phyloP scores from a whole-genome alignment of 2,797 vertebrate genomes.

The Thalassophryne amazonica region DNA sequence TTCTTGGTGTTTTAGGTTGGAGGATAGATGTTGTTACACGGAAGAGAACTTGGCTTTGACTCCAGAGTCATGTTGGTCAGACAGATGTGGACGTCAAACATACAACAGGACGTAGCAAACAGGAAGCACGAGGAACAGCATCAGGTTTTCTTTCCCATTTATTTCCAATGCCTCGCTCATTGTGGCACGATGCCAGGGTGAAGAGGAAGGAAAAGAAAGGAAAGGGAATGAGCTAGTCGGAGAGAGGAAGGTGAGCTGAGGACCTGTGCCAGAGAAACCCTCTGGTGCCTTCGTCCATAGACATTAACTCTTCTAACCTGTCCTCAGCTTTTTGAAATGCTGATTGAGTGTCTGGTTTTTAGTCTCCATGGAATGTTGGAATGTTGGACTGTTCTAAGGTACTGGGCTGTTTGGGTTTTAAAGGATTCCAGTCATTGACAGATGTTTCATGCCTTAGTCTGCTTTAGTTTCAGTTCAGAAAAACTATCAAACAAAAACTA shows the following conservation, averaged over 20 bases:
- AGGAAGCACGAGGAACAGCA: constrained; percentile 55
- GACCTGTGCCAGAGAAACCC: neutral
- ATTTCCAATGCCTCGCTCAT: constrained; percentile 46
- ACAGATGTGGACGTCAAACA: constrained; percentile 40
- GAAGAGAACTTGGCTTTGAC: no score
- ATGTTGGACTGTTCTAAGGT: neutral
- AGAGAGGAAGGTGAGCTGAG: constrained; percentile 26
- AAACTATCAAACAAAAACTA: no score
- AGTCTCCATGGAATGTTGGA: neutral
- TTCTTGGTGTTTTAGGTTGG: no score
- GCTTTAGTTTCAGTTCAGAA: no score
- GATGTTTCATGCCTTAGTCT: neutral
- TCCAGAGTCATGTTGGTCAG: constrained; percentile 24
- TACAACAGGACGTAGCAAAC: constrained; percentile 56
- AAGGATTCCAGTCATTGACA: neutral
- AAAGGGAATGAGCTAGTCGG: constrained; percentile 23
- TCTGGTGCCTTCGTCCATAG: neutral
- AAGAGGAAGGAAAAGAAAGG: constrained; percentile 29
- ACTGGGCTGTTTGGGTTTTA: neutral
- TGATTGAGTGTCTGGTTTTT: constrained; percentile 14
- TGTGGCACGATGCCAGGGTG: constrained; percentile 7
- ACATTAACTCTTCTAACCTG: constrained; percentile 1
- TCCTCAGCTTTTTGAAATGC: constrained; percentile 11
- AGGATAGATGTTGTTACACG: no score
- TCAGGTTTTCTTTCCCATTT: constrained; percentile 54